Evolutionary conservation across 2,888 invertebrate species (phyloP), one percentile per base, ranked within the genome.

Genomic region (Neria commutata): DNA sequence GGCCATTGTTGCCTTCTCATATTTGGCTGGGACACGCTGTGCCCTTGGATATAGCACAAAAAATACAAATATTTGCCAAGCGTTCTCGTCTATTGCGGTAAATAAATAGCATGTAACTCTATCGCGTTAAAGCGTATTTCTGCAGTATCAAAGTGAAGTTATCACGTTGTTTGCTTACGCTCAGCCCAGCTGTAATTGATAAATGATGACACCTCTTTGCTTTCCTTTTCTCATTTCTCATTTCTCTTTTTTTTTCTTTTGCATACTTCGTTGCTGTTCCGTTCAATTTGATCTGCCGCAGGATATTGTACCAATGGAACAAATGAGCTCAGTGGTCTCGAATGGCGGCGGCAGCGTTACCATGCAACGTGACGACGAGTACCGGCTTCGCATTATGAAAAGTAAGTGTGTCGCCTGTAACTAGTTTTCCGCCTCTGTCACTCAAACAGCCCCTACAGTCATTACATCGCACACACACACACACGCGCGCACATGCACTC

Each of bases 271-370:
- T 33, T n/a, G 37, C 42, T 37, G 3, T 45, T 46, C n/a, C 29
- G 29, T 33, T 40, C 3, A 16, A 24, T 25, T 55, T 54, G 50
- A n/a, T n/a, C n/a, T n/a, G n/a, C 74, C 75, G 51, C 70, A 81
- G 81, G 81, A 81, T 69, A 80, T 81, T 73, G 77, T 81, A 68
- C 81, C 80, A 61, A 80, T 81, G 82, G 81, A 82, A 69, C 79
- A 80, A 73, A 74, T 79, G 51, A 80, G 80, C 73, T 81, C 79
- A 62, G 76, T 79, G 71, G 77, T 79, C 57, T 80, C 81, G 60
- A 79, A 79, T 63, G 80, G 80, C 17, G 81, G 79, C 45, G 80
- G 80, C 60, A 79, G 80, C 57, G 76, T 79, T 17, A 75, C 80
- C 62, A 77, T 81, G 71, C 79, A 78, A 64, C 79, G 79, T 58